These are phyloP conservation scores for Mionectes olivaceus DNA, from an alignment of 2,797 vertebrate species.

Conservation along the genomic window DNA sequence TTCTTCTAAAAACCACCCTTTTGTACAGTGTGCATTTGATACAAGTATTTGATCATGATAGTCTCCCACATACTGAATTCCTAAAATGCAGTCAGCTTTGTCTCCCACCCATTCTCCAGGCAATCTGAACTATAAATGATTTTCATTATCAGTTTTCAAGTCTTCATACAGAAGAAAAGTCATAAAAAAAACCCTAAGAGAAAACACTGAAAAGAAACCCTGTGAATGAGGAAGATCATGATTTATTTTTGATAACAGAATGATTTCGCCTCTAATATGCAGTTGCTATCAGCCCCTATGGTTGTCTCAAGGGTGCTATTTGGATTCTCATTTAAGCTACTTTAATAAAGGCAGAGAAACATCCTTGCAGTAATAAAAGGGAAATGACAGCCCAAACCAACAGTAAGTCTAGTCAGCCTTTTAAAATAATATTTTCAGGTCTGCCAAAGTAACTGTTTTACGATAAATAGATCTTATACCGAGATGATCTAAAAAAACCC, in stretches of 20 bases:
- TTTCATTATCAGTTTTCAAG: conserved; percentile 21
- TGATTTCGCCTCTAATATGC: conserved; percentile 5
- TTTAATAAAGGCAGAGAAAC: conserved; percentile 36
- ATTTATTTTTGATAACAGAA: conserved; percentile 27
- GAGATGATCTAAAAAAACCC: neutral
- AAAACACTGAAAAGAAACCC: neutral
- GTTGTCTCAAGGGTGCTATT: neutral
- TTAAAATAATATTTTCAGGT: conserved; percentile 17
- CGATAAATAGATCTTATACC: neutral
- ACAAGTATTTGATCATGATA: neutral
- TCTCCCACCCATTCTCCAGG: neutral
- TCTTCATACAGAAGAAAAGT: neutral
- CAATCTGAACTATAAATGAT: neutral
- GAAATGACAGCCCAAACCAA: neutral
- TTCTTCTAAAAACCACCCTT: conserved; percentile 15
- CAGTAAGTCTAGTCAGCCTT: neutral
- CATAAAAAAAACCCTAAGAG: neutral
- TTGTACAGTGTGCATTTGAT: neutral
- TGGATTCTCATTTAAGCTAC: conserved; percentile 8
- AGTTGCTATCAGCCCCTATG: neutral
- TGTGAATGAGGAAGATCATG: neutral
- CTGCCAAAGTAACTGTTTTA: neutral
- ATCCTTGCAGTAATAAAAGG: conserved; percentile 1
- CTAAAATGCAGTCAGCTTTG: conserved; percentile 4
- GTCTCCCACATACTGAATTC: neutral